Percentiles rank a stretch among this genome's conserved stretches.
These are phyloP conservation scores for Drosophila malerkotliana DNA, from an alignment of 1,140 invertebrate species.

Conservation along the genomic window DNA sequence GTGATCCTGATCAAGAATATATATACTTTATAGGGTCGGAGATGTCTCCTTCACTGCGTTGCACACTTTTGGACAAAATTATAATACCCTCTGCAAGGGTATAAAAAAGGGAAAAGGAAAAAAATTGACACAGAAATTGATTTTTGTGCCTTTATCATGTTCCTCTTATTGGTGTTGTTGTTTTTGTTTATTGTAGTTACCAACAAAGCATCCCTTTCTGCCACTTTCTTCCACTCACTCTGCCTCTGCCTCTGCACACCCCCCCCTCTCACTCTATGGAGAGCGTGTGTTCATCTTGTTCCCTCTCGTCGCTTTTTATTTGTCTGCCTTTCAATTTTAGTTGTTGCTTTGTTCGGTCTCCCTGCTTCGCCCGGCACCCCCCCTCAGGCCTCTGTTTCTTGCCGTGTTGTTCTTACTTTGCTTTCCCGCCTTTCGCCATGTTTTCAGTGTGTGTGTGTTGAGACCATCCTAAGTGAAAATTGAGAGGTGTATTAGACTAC, in stretches of 20 bases:
- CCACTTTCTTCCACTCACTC: not conserved
- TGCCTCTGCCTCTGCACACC: not conserved
- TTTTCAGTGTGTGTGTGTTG: not conserved
- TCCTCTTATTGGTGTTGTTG: slow-evolving; percentile 23
- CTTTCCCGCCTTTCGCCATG: slow-evolving; percentile 20
- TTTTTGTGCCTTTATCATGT: slow-evolving; percentile 75
- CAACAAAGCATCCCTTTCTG: slow-evolving; percentile 48
- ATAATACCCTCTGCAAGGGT: too few species aligned
- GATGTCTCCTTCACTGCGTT: too few species aligned
- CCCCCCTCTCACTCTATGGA: not conserved
- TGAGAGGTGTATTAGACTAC: slow-evolving; percentile 15
- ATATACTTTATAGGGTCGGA: too few species aligned
- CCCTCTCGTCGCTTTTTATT: slow-evolving; percentile 33
- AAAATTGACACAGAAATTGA: slow-evolving; percentile 76
- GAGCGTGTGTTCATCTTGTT: slow-evolving; percentile 24
- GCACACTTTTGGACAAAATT: too few species aligned
- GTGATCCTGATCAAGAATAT: too few species aligned
- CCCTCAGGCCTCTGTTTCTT: not conserved
- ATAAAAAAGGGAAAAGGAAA: slow-evolving; percentile 3
- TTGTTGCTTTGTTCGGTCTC: slow-evolving; percentile 40
- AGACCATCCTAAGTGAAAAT: slow-evolving; percentile 5
- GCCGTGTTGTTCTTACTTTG: slow-evolving; percentile 12
- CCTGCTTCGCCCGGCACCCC: not conserved
- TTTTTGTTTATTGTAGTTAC: slow-evolving; percentile 33
- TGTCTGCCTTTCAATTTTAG: slow-evolving; percentile 53